These are phyloP conservation scores for Leucophenga varia DNA, from an alignment of 1,140 invertebrate species.

Conservation along the genomic window DNA sequence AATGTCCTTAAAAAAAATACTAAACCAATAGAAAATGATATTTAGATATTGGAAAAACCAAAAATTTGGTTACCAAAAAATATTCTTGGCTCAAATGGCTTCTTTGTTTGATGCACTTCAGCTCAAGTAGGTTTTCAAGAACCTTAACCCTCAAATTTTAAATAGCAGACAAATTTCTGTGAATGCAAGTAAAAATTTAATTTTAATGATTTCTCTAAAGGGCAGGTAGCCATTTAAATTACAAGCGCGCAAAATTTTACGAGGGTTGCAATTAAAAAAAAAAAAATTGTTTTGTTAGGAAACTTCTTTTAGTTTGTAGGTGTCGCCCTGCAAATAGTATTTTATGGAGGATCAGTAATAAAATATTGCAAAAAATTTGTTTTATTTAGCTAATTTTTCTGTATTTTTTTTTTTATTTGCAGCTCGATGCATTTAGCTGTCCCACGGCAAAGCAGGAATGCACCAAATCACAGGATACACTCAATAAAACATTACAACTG, in stretches of 20 bases:
- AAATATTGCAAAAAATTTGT: no score
- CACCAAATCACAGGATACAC: conserved; percentile 58
- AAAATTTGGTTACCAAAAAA: conserved; percentile 21
- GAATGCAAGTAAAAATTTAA: neutral
- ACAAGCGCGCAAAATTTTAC: no score
- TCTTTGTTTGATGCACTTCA: conserved; percentile 19
- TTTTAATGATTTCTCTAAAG: neutral
- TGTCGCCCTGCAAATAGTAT: no score
- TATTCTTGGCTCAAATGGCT: conserved; percentile 16
- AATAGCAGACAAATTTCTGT: neutral
- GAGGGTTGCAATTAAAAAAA: no score
- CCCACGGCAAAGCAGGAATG: conserved; percentile 60
- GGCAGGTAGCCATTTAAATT: neutral
- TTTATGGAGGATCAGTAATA: no score
- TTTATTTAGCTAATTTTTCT: conserved; percentile 7
- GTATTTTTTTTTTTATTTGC: conserved; percentile 31
- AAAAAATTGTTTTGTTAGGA: no score
- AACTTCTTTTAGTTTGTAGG: no score
- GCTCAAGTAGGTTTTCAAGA: neutral
- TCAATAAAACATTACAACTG: conserved; percentile 57
- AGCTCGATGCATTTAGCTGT: conserved; percentile 65
- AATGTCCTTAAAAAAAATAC: no score
- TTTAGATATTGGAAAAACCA: no score
- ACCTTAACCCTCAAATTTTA: neutral
- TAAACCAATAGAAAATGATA: no score